Base-by-base conservation (phyloP, 1,140 invertebrate species). In the Olivierus martensii region DNA sequence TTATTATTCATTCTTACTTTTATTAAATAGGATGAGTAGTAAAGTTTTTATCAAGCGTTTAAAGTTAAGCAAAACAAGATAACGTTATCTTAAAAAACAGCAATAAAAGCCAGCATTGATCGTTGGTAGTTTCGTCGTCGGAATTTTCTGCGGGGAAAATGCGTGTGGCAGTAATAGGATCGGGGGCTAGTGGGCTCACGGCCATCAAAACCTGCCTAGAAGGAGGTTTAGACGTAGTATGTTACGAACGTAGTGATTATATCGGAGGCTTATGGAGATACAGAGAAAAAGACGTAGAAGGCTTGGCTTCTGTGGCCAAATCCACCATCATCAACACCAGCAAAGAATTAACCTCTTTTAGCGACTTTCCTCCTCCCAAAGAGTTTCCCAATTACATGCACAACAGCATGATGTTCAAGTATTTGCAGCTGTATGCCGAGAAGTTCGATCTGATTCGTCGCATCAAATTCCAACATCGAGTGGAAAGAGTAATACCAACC, bases 191-290 rank as follows among this genome's bases (percentile, higher is more conserved):
- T 47, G 74, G 73, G 12, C 57, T 75, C n/a, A 62, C 69, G 3
- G 63, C 68, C 36, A 67, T 71, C 34, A 75, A 74, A 53, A 61
- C 60, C 21, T 71, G 69, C 50, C 46, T 73, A 35, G 73, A 75
- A 56, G 63, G 67, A 51, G 63, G 62, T 3, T 45, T 69, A 36
- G 57, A 63, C 41, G 63, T 66, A 0, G 63, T 69, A 4, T 73
- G 73, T 58, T 75, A 68, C 53, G 75, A 77, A 56, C 66, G 63
- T 53, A 67, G 65, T 17, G 41, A 62, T 45, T 65, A 71, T 52
- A 62, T 74, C 37, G 75, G 75, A 6, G 75, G 75, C 19, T 60
- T 77, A 6, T 76, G 75, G 75, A 70, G 72, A 42, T 77, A 73
- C 57, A 37, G 66, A 19, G 66, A 70, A 10, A 59, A 68, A 5